Evolutionary conservation across 2,113 vertebrate species (phyloP), one percentile per base, ranked within the genome.

Genomic region (Corythaeola cristata): DNA sequence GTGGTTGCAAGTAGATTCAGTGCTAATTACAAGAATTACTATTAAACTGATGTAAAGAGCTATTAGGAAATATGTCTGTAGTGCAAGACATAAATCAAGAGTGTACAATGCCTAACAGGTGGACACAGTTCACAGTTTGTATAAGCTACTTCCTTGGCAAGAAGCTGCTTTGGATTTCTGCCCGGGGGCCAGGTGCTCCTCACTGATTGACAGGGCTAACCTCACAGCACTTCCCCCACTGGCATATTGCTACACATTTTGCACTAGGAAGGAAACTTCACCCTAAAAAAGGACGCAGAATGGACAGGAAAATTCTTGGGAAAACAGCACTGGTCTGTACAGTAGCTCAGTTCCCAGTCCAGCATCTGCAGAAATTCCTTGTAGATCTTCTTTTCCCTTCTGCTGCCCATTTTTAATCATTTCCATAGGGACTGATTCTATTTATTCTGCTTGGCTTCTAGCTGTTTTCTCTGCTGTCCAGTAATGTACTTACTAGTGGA

Each of bases 111-210:
- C 60, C 64, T 75, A 94, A 78, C 95, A 95, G 96, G 96, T 95
- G 96, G 87, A 81, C 88, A 45, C 64, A 94, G 88, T 92, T 95
- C 96, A 93, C 87, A 84, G 93, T 90, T 94, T 95, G 76, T 78
- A 27, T 69, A 90, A 93, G 93, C 93, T 86, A 81, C 93, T 96
- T 96, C 85, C 79, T 93, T 96, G 95, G 96, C 96, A 93, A 89
- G 92, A 49, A 59, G 33, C 76, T 27, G n/a, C 83, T 35, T 88
- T 92, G 95, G 93, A 92, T 87, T 44, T 52, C 39, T 95, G 95
- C 96, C 96, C 92, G 15, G 88, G 26, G 76, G 69, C 93, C 96
- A 97, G 96, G 95, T 96, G 96, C 75, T 90, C 35, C 52, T 58
- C 23, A 2, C 59, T 96, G 90, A 94, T 8, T 95, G 92, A 95